Base-by-base conservation (phyloP, 2,888 invertebrate genomes). In the Drosophila paramelanica region DNA sequence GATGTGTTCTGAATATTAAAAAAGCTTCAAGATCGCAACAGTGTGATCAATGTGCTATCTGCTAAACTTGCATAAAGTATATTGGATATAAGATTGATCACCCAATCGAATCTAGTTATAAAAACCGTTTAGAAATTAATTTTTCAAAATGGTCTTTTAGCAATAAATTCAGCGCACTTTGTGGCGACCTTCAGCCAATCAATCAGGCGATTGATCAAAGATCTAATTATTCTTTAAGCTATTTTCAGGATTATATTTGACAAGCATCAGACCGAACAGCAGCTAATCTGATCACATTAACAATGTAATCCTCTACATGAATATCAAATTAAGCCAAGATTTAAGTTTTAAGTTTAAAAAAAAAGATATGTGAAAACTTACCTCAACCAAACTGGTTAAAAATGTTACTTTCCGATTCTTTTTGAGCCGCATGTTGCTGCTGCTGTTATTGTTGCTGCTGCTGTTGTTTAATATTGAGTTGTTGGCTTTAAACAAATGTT, bases 341-440 rank as follows among this genome's bases (percentile, higher is more conserved):
- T 27, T 27, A 8, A 23, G 23, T 23, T 23, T 3, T 23, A 23
- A 2, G 4, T 23, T 20, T 3, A 20, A 20, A 20, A 20, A 17
- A 17, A 17, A 17, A 4, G 11, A 2, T 13, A 36, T 36, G 5
- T 36, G 3, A 10, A 7, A 13, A 81, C 90, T 91, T 71, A 92
- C 92, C 92, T 92, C 91, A 78, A 92, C 90, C 82, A 91, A 83
- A 79, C 92, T 92, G 79, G 92, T 86, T 64, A 92, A 81, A 90
- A 92, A 92, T 73, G 91, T 92, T 36, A 92, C 92, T 89, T 91
- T 91, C 49, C 92, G 91, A 88, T 91, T 92, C 89, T 92, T 92
- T 85, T 92, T 92, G 71, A 92, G 86, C 79, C 92, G 90, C 92
- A 92, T 92, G 74, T 80, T 91, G 81, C 71, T 76, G 74, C 20